Evolutionary conservation across 2,113 vertebrate genomes (phyloP).

Genomic region (Oreocharis arfaki): DNA sequence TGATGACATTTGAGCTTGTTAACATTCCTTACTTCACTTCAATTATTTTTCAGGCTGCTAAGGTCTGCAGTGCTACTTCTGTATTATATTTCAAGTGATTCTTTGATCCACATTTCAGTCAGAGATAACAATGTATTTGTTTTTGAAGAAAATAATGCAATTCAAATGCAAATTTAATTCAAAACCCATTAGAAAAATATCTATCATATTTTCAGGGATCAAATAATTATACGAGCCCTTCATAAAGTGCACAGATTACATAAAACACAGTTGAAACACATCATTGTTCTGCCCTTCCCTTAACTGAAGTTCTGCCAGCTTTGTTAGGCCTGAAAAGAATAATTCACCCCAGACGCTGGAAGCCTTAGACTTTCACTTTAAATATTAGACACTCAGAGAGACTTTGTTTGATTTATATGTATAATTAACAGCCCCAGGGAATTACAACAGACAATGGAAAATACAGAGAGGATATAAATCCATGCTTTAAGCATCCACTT

Average conservation of each 20-base stretch:
- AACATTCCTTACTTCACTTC: slow-evolving; percentile 75
- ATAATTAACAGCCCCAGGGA: slow-evolving; percentile 39
- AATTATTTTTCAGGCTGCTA: slow-evolving; percentile 69
- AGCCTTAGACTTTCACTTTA: slow-evolving; percentile 57
- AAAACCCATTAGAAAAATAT: slow-evolving; percentile 21
- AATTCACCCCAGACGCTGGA: slow-evolving; percentile 1
- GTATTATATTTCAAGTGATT: slow-evolving; percentile 64
- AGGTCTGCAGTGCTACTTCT: slow-evolving; percentile 20
- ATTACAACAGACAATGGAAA: slow-evolving; percentile 39
- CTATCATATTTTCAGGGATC: background rate
- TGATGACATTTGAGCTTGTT: slow-evolving; percentile 72
- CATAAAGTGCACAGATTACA: slow-evolving; percentile 9
- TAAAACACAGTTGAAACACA: slow-evolving; percentile 35
- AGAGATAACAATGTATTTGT: slow-evolving; percentile 15
- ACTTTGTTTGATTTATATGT: slow-evolving; percentile 39
- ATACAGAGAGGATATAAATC: slow-evolving; percentile 34
- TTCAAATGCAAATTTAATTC: slow-evolving; percentile 50
- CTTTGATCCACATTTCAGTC: slow-evolving; percentile 28
- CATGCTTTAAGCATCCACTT: background rate
- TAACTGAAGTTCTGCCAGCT: slow-evolving; percentile 48
- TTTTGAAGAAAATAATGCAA: slow-evolving; percentile 9
- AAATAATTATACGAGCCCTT: slow-evolving; percentile 16
- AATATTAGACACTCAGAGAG: slow-evolving; percentile 28
- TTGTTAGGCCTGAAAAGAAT: slow-evolving; percentile 46
- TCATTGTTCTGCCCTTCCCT: slow-evolving; percentile 22